Conservation (phyloP, 2,888 invertebrate species). For the Smittia sp. region DNA sequence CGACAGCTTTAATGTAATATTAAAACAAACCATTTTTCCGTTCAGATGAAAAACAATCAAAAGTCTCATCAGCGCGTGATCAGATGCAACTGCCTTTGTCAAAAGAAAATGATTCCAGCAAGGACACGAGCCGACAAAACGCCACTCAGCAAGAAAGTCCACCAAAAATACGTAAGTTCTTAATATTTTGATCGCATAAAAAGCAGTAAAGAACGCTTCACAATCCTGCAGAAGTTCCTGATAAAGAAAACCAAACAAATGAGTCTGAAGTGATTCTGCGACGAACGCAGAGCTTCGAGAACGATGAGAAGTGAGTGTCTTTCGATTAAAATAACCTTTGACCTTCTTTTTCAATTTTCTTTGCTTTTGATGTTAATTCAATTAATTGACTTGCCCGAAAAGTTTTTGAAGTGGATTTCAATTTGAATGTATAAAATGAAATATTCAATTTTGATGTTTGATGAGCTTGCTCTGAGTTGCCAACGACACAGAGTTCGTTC, state of each 20-base stretch:
- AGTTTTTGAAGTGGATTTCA: conserved; percentile 34
- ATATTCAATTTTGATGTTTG: conserved; percentile 36
- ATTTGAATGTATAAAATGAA: no score
- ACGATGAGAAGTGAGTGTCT: conserved; percentile 78
- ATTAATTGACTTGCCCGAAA: conserved; percentile 31
- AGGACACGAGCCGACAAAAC: conserved; percentile 1
- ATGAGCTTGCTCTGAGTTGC: conserved; percentile 15
- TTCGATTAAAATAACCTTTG: conserved; percentile 35
- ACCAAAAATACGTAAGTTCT: conserved; percentile 55
- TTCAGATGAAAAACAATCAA: conserved; percentile 26
- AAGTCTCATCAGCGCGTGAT: conserved; percentile 14
- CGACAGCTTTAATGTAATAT: no score
- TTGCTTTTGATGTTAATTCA: conserved; percentile 30
- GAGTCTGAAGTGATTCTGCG: conserved; percentile 69
- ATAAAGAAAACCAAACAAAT: conserved; percentile 54
- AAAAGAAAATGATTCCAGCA: conserved; percentile 33
- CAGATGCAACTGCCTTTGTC: conserved; percentile 38
- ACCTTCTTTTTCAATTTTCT: conserved; percentile 26
- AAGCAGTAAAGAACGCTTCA: conserved; percentile 47
- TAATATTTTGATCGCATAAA: no score
- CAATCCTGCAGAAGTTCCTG: conserved; percentile 60
- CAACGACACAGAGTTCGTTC: not conserved
- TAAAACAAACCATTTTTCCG: not conserved
- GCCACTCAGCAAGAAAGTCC: conserved; percentile 50
- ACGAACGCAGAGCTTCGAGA: conserved; percentile 83